Percentiles rank a stretch among this genome's conserved stretches.
Conservation (phyloP, 2,797 vertebrate species). For the Platyrinchus mystaceus region DNA sequence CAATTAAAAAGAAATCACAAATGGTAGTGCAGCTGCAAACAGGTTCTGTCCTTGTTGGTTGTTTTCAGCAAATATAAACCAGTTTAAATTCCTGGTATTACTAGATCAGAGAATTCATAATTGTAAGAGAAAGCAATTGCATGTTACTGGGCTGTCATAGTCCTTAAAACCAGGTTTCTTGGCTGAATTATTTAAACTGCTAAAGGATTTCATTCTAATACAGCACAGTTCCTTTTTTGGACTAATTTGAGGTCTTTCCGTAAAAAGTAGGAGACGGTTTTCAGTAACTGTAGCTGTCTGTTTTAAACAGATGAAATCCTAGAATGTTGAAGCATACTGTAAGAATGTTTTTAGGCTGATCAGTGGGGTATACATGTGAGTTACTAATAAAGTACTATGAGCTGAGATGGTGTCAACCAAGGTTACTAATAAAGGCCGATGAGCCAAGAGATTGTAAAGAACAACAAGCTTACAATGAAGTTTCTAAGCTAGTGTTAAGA, state of each 20-base stretch:
- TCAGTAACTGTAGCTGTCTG: neutral
- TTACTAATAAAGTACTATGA: neutral
- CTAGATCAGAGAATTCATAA: neutral
- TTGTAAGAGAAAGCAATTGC: neutral
- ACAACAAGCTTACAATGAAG: neutral
- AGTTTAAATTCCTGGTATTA: neutral
- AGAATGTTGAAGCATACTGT: neutral
- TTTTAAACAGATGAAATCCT: neutral
- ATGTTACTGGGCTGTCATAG: neutral
- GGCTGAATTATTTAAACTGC: neutral
- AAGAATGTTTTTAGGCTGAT: neutral
- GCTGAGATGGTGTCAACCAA: neutral
- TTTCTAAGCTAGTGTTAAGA: neutral
- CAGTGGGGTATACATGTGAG: neutral
- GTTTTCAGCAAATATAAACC: neutral
- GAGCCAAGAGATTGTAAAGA: neutral
- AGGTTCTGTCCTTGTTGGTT: neutral
- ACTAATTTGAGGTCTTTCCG: neutral
- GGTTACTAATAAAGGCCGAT: neutral
- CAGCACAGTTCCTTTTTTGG: neutral
- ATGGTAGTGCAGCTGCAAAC: neutral
- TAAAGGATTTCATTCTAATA: neutral
- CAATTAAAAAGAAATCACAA: neutral
- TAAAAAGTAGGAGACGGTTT: neutral
- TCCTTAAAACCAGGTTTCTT: neutral